These are phyloP conservation scores for Rotaria sp. DNA, from an alignment of 2,888 invertebrate species.

Conservation along the genomic window DNA sequence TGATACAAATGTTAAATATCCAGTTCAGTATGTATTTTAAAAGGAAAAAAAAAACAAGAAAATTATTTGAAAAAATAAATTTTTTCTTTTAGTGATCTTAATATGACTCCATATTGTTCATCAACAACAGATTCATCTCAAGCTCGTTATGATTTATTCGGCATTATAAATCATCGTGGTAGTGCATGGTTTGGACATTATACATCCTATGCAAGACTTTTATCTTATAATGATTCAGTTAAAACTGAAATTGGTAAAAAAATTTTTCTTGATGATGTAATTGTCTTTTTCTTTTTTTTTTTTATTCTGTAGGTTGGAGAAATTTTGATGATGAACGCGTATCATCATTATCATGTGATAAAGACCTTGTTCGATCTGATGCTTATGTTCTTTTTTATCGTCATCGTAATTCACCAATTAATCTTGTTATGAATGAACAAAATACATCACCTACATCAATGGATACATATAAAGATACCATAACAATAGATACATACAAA, in stretches of 20 bases:
- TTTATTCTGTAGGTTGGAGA: slow-evolving; percentile 29
- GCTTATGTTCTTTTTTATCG: slow-evolving; percentile 39
- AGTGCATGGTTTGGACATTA: slow-evolving; percentile 59
- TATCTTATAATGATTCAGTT: slow-evolving; percentile 45
- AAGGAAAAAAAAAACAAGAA: background rate
- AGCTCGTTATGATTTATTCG: slow-evolving; percentile 58
- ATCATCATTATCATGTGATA: slow-evolving; percentile 3
- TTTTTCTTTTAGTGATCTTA: background rate
- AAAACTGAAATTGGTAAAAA: slow-evolving; percentile 52
- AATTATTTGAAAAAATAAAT: background rate
- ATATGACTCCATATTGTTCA: slow-evolving; percentile 41
- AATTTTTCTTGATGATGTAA: background rate
- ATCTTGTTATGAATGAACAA: background rate
- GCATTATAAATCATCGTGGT: slow-evolving; percentile 58
- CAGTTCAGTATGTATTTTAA: background rate
- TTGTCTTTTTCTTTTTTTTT: background rate
- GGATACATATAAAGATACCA: background rate
- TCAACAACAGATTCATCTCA: slow-evolving; percentile 45
- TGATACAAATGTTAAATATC: slow-evolving; percentile 20
- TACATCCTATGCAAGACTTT: slow-evolving; percentile 56
- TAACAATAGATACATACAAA: background rate
- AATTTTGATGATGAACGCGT: slow-evolving; percentile 38
- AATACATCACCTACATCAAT: background rate
- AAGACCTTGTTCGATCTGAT: slow-evolving; percentile 26
- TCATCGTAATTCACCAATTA: background rate